phyloP scores from a whole-genome alignment of 2,113 vertebrate genomes.

The Bos indicus region DNA sequence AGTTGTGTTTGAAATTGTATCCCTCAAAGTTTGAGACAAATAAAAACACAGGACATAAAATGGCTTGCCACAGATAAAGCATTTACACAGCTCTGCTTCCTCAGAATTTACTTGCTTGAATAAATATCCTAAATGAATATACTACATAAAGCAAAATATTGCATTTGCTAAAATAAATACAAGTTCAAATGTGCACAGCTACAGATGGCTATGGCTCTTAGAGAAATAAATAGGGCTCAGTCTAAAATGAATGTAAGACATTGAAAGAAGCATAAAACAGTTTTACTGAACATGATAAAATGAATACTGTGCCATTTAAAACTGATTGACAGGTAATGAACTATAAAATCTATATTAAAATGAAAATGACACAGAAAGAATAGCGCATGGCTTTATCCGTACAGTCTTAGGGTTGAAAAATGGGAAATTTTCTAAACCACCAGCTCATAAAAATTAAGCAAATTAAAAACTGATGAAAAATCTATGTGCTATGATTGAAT shows the following conservation, averaged over 20 bases:
- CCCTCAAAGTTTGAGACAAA: neutral
- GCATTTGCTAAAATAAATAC: slow-evolving; percentile 76
- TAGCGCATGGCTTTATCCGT: slow-evolving; percentile 43
- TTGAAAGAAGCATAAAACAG: slow-evolving; percentile 65
- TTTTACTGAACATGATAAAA: slow-evolving; percentile 78
- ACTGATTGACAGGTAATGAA: slow-evolving; percentile 83
- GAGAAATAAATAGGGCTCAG: slow-evolving; percentile 76
- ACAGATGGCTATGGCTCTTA: slow-evolving; percentile 65
- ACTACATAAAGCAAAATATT: slow-evolving; percentile 64
- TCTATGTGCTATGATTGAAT: slow-evolving; percentile 74
- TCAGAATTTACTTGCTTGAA: slow-evolving; percentile 62
- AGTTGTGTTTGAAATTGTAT: slow-evolving; percentile 21
- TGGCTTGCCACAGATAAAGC: slow-evolving; percentile 23
- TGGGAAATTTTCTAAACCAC: slow-evolving; percentile 71
- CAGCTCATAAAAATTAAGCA: slow-evolving; percentile 75
- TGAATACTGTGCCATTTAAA: slow-evolving; percentile 72
- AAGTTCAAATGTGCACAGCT: slow-evolving; percentile 63
- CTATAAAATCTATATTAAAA: slow-evolving; percentile 81
- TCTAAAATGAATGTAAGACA: slow-evolving; percentile 72
- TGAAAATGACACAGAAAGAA: slow-evolving; percentile 72
- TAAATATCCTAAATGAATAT: slow-evolving; percentile 66
- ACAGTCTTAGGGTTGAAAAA: slow-evolving; percentile 62
- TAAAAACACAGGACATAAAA: slow-evolving; percentile 34
- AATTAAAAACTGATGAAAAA: slow-evolving; percentile 79
- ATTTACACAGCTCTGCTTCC: neutral